Evolutionary conservation across 1,140 invertebrate species (phyloP).

Genomic region (Ditylenchus dipsaci): DNA sequence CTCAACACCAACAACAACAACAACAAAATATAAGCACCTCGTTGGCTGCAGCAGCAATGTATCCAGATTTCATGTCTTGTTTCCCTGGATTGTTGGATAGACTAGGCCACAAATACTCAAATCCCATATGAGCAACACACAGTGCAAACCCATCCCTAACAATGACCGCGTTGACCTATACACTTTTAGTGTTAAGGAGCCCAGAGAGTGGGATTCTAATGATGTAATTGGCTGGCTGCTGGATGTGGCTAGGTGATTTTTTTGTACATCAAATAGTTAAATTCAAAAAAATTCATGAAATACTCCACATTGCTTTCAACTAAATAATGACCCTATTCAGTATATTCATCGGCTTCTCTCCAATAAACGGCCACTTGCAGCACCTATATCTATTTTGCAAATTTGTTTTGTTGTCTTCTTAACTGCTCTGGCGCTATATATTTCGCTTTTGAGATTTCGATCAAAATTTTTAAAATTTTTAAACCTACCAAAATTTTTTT

Average conservation of each 20-base stretch:
- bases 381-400: no score
- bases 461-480: no score
- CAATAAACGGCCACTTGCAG: no score
- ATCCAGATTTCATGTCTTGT: not conserved
- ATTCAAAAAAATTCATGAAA: no score
- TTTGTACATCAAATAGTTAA: no score
- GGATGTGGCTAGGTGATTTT: constrained; percentile 43
- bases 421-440: no score
- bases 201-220: constrained; percentile 48
- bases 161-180: constrained; percentile 1
- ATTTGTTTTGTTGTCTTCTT: no score
- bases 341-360: no score
- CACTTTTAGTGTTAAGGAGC: constrained; percentile 39
- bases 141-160: constrained; percentile 7
- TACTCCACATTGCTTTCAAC: no score
- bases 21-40: not conserved
- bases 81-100: not conserved
- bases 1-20: not conserved
- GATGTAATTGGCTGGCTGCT: constrained; percentile 57
- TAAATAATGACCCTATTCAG: no score
- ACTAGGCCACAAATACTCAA: not conserved
- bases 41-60: not conserved
- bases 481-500: no score
- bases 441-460: no score
- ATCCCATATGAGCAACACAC: not conserved